Evolutionary conservation across 1,140 invertebrate genomes (phyloP), one percentile per base, ranked within the genome.

Genomic region (Drosophila orena): DNA sequence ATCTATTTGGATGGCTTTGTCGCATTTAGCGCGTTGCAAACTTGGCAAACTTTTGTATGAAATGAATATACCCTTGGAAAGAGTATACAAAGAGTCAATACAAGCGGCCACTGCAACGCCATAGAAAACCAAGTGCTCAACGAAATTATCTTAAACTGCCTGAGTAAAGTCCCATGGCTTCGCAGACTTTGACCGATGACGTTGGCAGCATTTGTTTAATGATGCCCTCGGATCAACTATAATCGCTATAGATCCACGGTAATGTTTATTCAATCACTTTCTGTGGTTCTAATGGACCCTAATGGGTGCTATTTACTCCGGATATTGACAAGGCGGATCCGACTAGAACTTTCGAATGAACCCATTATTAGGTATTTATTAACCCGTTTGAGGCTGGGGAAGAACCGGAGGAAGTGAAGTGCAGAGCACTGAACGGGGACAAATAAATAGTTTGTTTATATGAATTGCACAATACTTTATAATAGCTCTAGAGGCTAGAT

Each of bases 241-340:
- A 53, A 59, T 49, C 37, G 38, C 43, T 47, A 24, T 27, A 20
- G 37, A 37, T 70, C 24, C 15, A 35, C 35, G 17, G 12, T n/a
- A 14, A 55, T 65, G 37, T 46, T 61, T 60, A 60, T 70, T 79
- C 59, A 58, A 50, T 61, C 12, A 11, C 30, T 24, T 12, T 50
- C 46, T 49, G 24, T 10, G n/a, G 2, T 42, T 54, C 47, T 61
- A 73, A 61, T 61, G 35, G 68, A 27, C 43, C 17, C 24, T 73
- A 62, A 74, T 74, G 70, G 69, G 49, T 47, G 49, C 42, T 73
- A 37, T 69, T 70, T 69, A 34, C 42, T 46, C 70, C 70, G 68
- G 68, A 73, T 73, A 62, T 49, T 22, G 24, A 10, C 20, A 10
- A 46, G 46, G 54, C 55, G 40, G 37, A 46, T 43, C 65, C 50